Evolutionary conservation across 2,888 invertebrate genomes (phyloP).

Genomic region (Caradrina clavipalpis): DNA sequence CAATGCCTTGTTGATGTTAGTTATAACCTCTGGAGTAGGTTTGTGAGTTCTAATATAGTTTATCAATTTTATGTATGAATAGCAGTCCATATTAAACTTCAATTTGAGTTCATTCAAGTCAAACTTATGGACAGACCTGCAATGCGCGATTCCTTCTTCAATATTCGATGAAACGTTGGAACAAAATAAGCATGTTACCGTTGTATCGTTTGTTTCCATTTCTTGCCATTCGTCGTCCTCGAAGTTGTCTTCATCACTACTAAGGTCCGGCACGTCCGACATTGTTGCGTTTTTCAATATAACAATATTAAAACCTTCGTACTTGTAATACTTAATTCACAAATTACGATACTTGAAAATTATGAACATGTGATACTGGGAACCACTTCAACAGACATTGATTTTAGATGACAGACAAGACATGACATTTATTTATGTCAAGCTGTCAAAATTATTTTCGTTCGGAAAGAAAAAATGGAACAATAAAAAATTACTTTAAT

Average conservation of each 20-base stretch:
- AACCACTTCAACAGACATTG: slow-evolving; percentile 8
- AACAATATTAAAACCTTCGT: not conserved
- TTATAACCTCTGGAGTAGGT: slow-evolving; percentile 90
- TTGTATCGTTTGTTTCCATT: slow-evolving; percentile 83
- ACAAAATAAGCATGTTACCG: slow-evolving; percentile 94
- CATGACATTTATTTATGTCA: not conserved
- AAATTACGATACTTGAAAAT: slow-evolving; percentile 27
- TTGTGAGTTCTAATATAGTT: slow-evolving; percentile 94
- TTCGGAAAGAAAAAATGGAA: slow-evolving; percentile 13
- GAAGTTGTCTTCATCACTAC: slow-evolving; percentile 87
- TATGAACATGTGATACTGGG: slow-evolving; percentile 65
- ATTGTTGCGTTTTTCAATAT: slow-evolving; percentile 65
- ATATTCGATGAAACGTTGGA: slow-evolving; percentile 90
- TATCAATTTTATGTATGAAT: slow-evolving; percentile 95
- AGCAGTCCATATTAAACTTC: slow-evolving; percentile 95
- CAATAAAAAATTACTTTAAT: not conserved
- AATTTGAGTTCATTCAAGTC: slow-evolving; percentile 92
- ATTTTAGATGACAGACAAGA: slow-evolving; percentile 35
- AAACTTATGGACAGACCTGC: slow-evolving; percentile 92
- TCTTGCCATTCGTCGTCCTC: slow-evolving; percentile 89
- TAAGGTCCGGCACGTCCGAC: slow-evolving; percentile 88
- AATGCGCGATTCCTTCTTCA: slow-evolving; percentile 92
- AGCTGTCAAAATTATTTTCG: slow-evolving; percentile 26
- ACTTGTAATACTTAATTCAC: slow-evolving; percentile 6
- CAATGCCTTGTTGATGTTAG: slow-evolving; percentile 86